Evolutionary conservation across 2,888 invertebrate species (phyloP), one percentile per base, ranked within the genome.

Genomic region (Drosophila dives): DNA sequence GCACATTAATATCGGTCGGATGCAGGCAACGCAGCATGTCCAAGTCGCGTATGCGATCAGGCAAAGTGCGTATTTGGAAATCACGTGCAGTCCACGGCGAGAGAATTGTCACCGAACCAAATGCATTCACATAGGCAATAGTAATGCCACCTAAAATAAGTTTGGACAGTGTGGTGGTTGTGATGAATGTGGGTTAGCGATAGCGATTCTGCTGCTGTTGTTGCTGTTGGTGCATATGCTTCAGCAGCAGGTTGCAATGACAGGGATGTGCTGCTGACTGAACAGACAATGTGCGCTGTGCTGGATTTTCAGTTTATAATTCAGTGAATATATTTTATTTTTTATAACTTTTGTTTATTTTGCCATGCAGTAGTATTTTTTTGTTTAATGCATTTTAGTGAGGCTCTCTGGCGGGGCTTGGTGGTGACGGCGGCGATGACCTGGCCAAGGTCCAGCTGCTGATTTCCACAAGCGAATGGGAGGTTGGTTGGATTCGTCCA

Each of bases 401-500:
- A 42, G 56, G 38, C 42, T 67, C 63, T 62, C 62, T 64, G 65
- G 76, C 55, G 49, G 72, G 49, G 72, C 68, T 72, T 75, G 68
- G 65, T 69, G 76, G 73, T 69, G 73, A 55, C 56, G 72, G 63
- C 72, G 66, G 54, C 72, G 72, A 53, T 72, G 72, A 75, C 74
- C 82, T 80, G 58, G 75, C 83, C 81, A 74, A 74, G 81, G 67
- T 87, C 76, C 84, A 74, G 72, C 76, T 80, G 72, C 71, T 77
- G 83, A 60, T 72, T 68, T 86, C 87, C 78, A 78, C 78, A 84
- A 80, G 87, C 84, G 59, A 80, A 82, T 81, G 60, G 48, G 48
- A 70, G 64, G 64, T 75, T 75, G 67, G 72, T 77, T 75, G 69
- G 70, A 72, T 75, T 75, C 73, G 74, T 85, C 84, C 84, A 85